These are phyloP conservation scores for Eudyptes chrysolophus DNA, from an alignment of 2,113 vertebrate species.

Conservation along the genomic window DNA sequence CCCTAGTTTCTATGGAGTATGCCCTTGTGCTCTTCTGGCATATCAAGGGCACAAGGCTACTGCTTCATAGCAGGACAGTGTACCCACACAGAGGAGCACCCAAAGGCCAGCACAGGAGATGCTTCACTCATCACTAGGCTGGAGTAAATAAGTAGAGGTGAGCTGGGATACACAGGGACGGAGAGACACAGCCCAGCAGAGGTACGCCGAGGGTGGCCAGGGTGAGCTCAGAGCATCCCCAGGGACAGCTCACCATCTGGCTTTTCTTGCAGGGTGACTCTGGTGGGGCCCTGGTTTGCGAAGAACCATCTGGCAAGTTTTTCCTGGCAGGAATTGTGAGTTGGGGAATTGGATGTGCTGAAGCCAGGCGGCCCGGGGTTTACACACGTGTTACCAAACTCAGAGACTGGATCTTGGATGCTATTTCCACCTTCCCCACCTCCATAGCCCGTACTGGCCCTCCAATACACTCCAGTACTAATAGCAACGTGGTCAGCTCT, in stretches of 20 bases:
- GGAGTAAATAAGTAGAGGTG: background rate
- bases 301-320: slow-evolving; percentile 87
- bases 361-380: slow-evolving; percentile 87
- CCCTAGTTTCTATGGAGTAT: background rate
- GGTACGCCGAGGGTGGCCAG: background rate
- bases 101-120: background rate
- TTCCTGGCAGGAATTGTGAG: slow-evolving; percentile 94
- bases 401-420: slow-evolving; percentile 85
- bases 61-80: background rate
- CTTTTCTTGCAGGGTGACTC: slow-evolving; percentile 88
- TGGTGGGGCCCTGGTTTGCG: slow-evolving; percentile 92
- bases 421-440: background rate
- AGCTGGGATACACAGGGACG: background rate
- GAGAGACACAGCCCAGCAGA: background rate
- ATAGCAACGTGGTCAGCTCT: background rate
- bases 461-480: background rate
- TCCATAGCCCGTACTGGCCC: background rate
- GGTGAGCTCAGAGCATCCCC: accelerated
- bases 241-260: background rate
- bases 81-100: background rate
- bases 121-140: background rate
- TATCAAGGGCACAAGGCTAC: background rate
- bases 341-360: slow-evolving; percentile 93
- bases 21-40: background rate
- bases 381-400: slow-evolving; percentile 89